Conservation (phyloP, 2,888 invertebrate species). For the Dasysyrphus albostriatus region DNA sequence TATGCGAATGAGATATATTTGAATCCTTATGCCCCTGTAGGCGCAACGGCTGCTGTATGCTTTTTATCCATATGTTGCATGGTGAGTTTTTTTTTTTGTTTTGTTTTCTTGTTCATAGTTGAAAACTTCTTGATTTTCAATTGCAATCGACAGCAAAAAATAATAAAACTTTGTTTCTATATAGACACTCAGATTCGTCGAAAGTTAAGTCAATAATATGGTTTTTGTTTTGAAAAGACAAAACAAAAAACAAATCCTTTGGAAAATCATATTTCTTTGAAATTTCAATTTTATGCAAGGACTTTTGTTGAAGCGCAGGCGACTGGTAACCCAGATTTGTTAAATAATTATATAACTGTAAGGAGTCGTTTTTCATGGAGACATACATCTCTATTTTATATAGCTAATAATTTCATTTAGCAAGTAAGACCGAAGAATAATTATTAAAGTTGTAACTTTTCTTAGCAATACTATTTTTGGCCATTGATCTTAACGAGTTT, state of each 20-base stretch:
- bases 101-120: neutral
- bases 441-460: too few species aligned
- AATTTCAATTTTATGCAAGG: neutral
- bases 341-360: neutral
- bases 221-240: neutral
- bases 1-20: constrained; percentile 20
- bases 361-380: neutral
- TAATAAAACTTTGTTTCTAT: neutral
- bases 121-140: constrained; percentile 26
- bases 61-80: neutral
- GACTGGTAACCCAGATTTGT: neutral
- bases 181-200: neutral
- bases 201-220: neutral
- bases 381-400: too few species aligned
- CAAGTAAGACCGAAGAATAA: too few species aligned
- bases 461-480: too few species aligned
- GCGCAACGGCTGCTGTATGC: too few species aligned
- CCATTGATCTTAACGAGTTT: too few species aligned
- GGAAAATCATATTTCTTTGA: neutral
- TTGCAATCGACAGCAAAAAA: constrained; percentile 15
- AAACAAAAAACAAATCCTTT: neutral
- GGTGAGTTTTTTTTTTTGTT: neutral
- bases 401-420: too few species aligned
- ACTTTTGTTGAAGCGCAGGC: neutral
- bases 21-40: neutral